Percentiles rank a stretch among this genome's conserved stretches.
Evolutionary conservation across 2,888 invertebrate genomes (phyloP).

Genomic region (Patella depressa): DNA sequence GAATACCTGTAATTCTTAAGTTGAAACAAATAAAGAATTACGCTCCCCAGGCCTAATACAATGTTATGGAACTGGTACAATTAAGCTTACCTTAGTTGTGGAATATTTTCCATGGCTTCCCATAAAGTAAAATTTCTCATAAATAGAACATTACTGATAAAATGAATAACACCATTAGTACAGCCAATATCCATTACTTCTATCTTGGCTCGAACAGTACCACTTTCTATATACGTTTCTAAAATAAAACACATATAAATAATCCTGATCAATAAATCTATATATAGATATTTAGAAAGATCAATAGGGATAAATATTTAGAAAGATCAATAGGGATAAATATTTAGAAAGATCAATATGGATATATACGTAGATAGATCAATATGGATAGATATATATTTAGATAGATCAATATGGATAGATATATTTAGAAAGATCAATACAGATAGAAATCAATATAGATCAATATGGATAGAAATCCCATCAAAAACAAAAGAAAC

Average conservation of each 20-base stretch:
- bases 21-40: too few species aligned
- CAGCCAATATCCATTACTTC: constrained; percentile 54
- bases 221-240: constrained; percentile 54
- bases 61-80: too few species aligned
- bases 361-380: neutral
- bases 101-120: constrained; percentile 53
- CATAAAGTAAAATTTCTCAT: constrained; percentile 54
- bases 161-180: constrained; percentile 60
- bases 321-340: neutral
- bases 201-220: constrained; percentile 45
- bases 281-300: neutral
- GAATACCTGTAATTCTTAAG: too few species aligned
- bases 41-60: too few species aligned
- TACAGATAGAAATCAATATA: too few species aligned
- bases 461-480: too few species aligned
- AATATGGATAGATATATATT: neutral
- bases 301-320: neutral
- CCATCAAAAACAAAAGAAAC: too few species aligned
- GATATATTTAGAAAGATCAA: too few species aligned
- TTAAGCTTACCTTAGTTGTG: constrained; percentile 46
- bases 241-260: constrained; percentile 20
- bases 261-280: neutral
- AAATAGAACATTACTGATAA: constrained; percentile 54
- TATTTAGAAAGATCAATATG: neutral
- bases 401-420: too few species aligned